These are phyloP conservation scores for Ernsta delagoae DNA, from an alignment of 2,888 invertebrate species.

Conservation along the genomic window DNA sequence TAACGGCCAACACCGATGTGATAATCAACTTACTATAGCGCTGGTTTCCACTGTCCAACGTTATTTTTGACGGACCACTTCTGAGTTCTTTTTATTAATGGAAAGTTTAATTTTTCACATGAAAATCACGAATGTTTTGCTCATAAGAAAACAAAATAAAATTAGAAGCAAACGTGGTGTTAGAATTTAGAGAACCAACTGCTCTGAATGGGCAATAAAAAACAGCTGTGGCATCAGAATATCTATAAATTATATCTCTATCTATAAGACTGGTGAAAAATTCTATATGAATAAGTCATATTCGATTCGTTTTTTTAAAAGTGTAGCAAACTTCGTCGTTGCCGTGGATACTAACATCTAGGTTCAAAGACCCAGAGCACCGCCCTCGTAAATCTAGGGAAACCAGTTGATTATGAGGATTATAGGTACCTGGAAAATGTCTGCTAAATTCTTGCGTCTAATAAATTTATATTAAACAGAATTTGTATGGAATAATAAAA, in stretches of 20 bases:
- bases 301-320: background rate
- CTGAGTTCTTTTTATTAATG: background rate
- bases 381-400: conserved; percentile 32
- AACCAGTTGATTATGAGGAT: conserved; percentile 35
- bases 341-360: background rate
- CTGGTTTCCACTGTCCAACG: conserved; percentile 25
- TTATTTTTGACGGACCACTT: background rate
- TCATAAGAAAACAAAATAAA: too few relatives aligned
- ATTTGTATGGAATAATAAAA: conserved; percentile 26
- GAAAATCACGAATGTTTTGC: too few relatives aligned
- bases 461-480: conserved; percentile 27
- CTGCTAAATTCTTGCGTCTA: conserved; percentile 20
- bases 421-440: conserved; percentile 35
- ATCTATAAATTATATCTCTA: background rate
- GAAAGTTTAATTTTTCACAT: too few relatives aligned
- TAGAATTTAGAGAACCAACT: too few relatives aligned
- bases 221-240: background rate
- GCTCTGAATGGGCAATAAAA: too few relatives aligned
- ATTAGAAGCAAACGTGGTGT: too few relatives aligned
- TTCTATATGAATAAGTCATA: too few relatives aligned
- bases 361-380: conserved; percentile 30
- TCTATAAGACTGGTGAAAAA: too few relatives aligned
- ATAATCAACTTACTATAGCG: conserved; percentile 34
- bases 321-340: background rate
- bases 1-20: conserved; percentile 29